Conservation (phyloP, 2,113 vertebrate genomes). For the Terrapene triunguis region DNA sequence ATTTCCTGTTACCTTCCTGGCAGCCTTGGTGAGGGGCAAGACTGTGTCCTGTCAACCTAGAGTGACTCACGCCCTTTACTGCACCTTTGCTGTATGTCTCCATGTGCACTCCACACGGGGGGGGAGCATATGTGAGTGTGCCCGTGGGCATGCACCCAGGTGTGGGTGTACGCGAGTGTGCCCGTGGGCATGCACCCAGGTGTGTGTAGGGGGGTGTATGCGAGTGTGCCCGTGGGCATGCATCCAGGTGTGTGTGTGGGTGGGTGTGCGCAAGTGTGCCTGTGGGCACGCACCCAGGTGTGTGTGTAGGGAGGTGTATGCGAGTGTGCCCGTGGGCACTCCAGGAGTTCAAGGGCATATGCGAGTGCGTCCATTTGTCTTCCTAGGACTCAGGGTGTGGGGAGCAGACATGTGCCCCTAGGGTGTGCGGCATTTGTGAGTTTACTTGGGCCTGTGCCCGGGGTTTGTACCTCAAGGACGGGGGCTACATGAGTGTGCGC, state of each 20-base stretch:
- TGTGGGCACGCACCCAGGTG: background rate
- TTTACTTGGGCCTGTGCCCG: background rate
- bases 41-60: background rate
- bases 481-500: no score
- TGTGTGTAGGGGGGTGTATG: background rate
- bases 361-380: background rate
- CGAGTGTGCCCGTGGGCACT: background rate
- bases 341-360: background rate
- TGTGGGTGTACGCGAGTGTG: background rate
- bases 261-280: fast-evolving
- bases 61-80: no score
- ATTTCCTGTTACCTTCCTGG: background rate
- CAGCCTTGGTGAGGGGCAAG: fast-evolving
- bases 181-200: fast-evolving
- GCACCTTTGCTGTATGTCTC: no score
- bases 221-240: fast-evolving
- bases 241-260: background rate
- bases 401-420: no score
- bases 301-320: background rate
- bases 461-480: no score
- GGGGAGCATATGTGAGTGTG: background rate
- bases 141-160: no score
- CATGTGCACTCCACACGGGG: background rate
- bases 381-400: background rate
- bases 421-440: background rate